Evolutionary conservation across 2,797 vertebrate genomes (phyloP).

Genomic region (Labeo calbasu): DNA sequence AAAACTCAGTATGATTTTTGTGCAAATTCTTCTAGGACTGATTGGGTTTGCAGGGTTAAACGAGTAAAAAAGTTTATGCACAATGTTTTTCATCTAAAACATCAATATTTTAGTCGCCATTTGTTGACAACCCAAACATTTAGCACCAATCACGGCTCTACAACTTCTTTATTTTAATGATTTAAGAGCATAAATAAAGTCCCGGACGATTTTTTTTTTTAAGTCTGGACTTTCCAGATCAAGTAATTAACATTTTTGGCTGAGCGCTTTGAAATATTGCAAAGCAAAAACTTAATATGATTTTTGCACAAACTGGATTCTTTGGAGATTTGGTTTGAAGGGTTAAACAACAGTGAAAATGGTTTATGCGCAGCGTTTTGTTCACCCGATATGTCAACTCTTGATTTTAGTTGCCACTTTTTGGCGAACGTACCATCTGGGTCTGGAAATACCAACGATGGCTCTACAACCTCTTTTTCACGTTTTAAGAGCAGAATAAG

Average conservation of each 20-base stretch:
- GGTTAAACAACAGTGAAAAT: neutral
- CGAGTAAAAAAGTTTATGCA: neutral
- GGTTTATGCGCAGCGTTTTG: neutral
- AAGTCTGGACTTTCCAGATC: too few species aligned
- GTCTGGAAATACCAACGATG: neutral
- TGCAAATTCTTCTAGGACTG: neutral
- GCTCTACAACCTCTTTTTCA: slow-evolving; percentile 3
- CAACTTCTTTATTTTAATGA: too few species aligned
- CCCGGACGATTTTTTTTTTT: too few species aligned
- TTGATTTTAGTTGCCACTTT: neutral
- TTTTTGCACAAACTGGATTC: neutral
- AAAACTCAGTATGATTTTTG: neutral
- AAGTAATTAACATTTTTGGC: too few species aligned
- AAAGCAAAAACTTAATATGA: neutral
- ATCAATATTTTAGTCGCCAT: neutral
- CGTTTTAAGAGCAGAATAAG: slow-evolving; percentile 31
- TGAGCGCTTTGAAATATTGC: too few species aligned
- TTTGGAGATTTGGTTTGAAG: neutral
- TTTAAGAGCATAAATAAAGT: too few species aligned
- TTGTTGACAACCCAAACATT: neutral
- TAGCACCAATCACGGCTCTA: neutral
- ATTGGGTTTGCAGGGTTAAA: neutral
- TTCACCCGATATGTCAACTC: neutral
- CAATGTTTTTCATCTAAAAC: neutral
- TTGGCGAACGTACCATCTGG: neutral